Conservation (phyloP, 2,888 invertebrate species). For the Ophion ventricosus region DNA sequence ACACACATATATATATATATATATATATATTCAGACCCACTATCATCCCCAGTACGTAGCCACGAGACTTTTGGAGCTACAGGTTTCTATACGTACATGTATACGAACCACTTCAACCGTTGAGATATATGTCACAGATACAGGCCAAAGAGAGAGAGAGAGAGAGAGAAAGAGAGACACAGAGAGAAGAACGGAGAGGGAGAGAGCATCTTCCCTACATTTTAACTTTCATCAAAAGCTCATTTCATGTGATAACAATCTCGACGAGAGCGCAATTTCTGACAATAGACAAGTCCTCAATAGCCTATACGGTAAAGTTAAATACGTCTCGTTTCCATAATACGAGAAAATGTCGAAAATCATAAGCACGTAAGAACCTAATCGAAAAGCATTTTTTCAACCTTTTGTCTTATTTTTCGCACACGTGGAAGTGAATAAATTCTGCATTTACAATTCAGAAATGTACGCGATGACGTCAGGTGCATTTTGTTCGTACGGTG, state of each 20-base stretch:
- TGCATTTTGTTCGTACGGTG: too few species aligned
- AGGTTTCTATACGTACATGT: constrained; percentile 46
- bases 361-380: too few species aligned
- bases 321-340: neutral
- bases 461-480: too few species aligned
- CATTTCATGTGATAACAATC: constrained; percentile 30
- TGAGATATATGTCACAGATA: constrained; percentile 25
- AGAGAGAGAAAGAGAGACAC: constrained; percentile 21
- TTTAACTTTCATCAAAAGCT: constrained; percentile 19
- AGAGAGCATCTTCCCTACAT: constrained; percentile 16
- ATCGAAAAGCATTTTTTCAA: too few species aligned
- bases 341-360: neutral
- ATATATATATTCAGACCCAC: constrained; percentile 4
- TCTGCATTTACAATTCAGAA: too few species aligned
- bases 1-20: too few species aligned
- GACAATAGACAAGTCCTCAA: neutral
- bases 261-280: neutral
- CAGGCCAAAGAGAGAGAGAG: constrained; percentile 13
- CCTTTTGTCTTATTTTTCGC: too few species aligned
- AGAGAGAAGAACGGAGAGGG: constrained; percentile 8
- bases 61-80: constrained; percentile 40
- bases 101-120: constrained; percentile 18
- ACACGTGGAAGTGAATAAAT: too few species aligned
- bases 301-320: neutral
- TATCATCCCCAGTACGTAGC: constrained; percentile 27